Evolutionary conservation across 2,113 vertebrate genomes (phyloP).

Genomic region (Bos indicus): DNA sequence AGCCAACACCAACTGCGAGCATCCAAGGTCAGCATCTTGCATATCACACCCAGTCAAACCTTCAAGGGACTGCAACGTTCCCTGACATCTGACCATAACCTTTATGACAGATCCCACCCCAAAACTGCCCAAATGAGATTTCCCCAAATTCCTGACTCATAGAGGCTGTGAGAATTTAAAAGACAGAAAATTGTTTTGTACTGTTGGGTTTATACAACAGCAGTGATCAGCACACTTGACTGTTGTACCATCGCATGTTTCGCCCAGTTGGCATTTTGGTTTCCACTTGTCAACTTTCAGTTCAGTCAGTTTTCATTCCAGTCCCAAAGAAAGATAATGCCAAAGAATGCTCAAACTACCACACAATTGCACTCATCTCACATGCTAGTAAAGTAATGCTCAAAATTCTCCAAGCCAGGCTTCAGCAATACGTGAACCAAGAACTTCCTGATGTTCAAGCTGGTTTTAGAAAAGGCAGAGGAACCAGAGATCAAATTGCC

Average conservation of each 20-base stretch:
- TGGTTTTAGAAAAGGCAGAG: too few relatives aligned
- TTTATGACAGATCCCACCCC: neutral
- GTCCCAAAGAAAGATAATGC: too few relatives aligned
- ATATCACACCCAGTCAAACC: fast-evolving
- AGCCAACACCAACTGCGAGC: neutral
- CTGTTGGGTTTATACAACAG: neutral
- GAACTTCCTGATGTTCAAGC: too few relatives aligned
- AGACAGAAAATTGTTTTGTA: neutral
- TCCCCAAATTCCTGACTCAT: neutral
- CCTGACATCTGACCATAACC: neutral
- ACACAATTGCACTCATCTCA: too few relatives aligned
- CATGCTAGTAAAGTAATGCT: too few relatives aligned
- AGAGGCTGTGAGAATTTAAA: neutral
- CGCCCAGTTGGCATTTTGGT: neutral
- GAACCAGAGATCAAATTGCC: too few relatives aligned
- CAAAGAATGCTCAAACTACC: too few relatives aligned
- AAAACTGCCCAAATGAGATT: neutral
- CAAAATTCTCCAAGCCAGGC: too few relatives aligned
- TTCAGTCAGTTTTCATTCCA: too few relatives aligned
- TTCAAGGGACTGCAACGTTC: neutral
- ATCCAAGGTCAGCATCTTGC: neutral
- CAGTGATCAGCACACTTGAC: neutral
- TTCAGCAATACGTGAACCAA: too few relatives aligned
- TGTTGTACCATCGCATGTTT: too few relatives aligned
- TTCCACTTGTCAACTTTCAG: neutral